Percentiles rank a stretch among this genome's conserved stretches.
These are phyloP conservation scores for Drosophila prostipennis DNA, from an alignment of 2,888 invertebrate genomes.

Conservation along the genomic window DNA sequence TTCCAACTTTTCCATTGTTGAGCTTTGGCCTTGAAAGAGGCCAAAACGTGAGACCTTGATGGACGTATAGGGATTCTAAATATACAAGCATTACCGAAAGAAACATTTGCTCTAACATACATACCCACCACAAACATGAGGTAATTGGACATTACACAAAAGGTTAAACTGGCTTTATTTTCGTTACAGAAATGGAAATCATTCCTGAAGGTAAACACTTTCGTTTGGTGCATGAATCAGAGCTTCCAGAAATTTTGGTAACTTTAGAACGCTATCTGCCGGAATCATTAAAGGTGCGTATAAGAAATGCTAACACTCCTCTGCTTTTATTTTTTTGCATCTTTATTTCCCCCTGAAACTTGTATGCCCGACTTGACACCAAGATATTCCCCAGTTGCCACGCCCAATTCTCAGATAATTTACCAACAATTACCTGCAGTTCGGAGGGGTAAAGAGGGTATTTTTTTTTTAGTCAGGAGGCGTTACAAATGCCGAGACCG, in stretches of 20 bases:
- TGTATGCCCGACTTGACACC: slow-evolving; percentile 9
- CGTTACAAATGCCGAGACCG: slow-evolving; percentile 19
- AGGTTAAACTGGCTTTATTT: slow-evolving; percentile 36
- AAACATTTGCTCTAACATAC: background rate
- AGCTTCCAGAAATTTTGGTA: slow-evolving; percentile 92
- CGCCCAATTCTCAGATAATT: slow-evolving; percentile 60
- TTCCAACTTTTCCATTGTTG: slow-evolving; percentile 25
- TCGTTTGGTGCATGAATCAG: slow-evolving; percentile 93
- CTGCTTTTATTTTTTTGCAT: background rate
- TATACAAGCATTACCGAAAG: slow-evolving; percentile 32
- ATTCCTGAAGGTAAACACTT: slow-evolving; percentile 94
- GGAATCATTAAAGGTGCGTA: slow-evolving; percentile 92
- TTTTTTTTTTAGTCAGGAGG: slow-evolving; percentile 16
- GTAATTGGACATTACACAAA: background rate
- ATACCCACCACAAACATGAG: background rate
- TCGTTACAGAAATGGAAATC: slow-evolving; percentile 91
- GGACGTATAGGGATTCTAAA: slow-evolving; percentile 23
- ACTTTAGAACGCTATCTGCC: slow-evolving; percentile 92
- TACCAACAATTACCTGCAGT: slow-evolving; percentile 60
- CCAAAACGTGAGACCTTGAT: slow-evolving; percentile 58
- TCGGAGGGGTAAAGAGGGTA: background rate
- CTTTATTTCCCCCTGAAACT: background rate
- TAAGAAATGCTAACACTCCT: slow-evolving; percentile 1
- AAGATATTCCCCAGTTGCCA: slow-evolving; percentile 31
- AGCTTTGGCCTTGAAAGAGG: slow-evolving; percentile 57